Percentiles rank a stretch among this genome's conserved stretches.
phyloP scores from a whole-genome alignment of 2,888 invertebrate genomes.

The Theristus sp. region DNA sequence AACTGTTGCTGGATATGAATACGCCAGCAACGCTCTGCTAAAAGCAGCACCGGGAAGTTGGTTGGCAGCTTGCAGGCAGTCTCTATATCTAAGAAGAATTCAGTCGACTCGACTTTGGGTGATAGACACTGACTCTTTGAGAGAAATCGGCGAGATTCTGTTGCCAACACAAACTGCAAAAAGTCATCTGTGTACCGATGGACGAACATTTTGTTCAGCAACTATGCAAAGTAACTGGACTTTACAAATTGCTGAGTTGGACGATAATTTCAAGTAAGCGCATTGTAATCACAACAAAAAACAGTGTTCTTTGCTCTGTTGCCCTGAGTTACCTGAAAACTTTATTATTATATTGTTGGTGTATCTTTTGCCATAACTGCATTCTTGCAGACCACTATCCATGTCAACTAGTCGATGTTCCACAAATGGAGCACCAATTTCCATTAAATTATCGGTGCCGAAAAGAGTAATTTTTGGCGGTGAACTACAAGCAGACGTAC shows the following conservation, averaged over 20 bases:
- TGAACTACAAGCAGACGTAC: too few relatives aligned
- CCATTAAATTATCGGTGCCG: too few relatives aligned
- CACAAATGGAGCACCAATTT: too few relatives aligned
- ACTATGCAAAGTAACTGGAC: neutral
- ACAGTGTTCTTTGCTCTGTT: too few relatives aligned
- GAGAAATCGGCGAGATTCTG: constrained; percentile 3
- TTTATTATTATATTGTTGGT: too few relatives aligned
- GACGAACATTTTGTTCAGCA: neutral
- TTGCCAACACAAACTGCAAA: neutral
- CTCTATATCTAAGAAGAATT: constrained; percentile 16
- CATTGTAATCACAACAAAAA: neutral
- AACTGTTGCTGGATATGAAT: constrained; percentile 73
- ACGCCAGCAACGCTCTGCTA: constrained; percentile 63
- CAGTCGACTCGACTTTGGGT: constrained; percentile 24
- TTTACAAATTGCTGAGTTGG: neutral
- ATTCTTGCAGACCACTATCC: too few relatives aligned
- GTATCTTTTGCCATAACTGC: too few relatives aligned
- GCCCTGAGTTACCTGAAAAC: too few relatives aligned
- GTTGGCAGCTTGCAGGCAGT: constrained; percentile 20
- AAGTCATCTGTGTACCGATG: neutral
- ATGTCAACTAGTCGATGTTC: too few relatives aligned
- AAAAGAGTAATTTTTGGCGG: too few relatives aligned
- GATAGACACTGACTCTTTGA: constrained; percentile 20
- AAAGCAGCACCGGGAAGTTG: constrained; percentile 31
- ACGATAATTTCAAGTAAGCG: neutral